Evolutionary conservation across 92 coral and sea anemone species (phyloP), one percentile per base, ranked within the genome.

Genomic region (Ricordea florida): DNA sequence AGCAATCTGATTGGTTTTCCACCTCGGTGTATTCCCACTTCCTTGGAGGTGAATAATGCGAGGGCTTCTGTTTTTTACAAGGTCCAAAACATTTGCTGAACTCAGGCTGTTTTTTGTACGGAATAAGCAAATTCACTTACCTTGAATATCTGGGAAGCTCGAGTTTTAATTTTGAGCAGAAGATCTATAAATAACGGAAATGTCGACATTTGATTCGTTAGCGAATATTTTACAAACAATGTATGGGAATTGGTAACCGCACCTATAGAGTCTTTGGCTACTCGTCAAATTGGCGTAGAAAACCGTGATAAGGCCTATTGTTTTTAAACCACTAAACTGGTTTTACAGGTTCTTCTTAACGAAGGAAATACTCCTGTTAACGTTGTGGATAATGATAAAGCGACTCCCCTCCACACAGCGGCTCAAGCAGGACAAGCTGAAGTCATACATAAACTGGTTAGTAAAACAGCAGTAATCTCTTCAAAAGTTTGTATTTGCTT

Each of bases 371-470:
- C 64, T 49, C 74, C 84, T 4, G 90, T 91, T 24, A 85, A 91
- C 45, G 72, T 63, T 8, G 80, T 57, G 10, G 97, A 91, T 53
- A 72, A 83, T 33, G 97, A 91, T 66, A 87, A 69, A 57, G 81
- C 93, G 31, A 91, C 97, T 21, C 69, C 97, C 10, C 75, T 91
- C 17, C 97, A 91, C 76, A 45, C 81, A 34, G 97, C 97, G 2
- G 90, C 88, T 9, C 93, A 72, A 35, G 87, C 79, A 3, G 97
- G 93, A 11, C 69, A 73, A 23, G 52, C 27, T 13, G 65, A 74
- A 24, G 87, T 79, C 17, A 69, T 80, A 26, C 48, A 80, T 28
- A 68, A 70, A 21, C 40, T 91, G 93, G 97, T 91, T 15, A 76
- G 79, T 2, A 21, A 9, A 2, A 29, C 42, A 10, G n/a, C 10